Evolutionary conservation across 1,140 invertebrate species (phyloP), one percentile per base, ranked within the genome.

Genomic region (Diorhabda elongata): DNA sequence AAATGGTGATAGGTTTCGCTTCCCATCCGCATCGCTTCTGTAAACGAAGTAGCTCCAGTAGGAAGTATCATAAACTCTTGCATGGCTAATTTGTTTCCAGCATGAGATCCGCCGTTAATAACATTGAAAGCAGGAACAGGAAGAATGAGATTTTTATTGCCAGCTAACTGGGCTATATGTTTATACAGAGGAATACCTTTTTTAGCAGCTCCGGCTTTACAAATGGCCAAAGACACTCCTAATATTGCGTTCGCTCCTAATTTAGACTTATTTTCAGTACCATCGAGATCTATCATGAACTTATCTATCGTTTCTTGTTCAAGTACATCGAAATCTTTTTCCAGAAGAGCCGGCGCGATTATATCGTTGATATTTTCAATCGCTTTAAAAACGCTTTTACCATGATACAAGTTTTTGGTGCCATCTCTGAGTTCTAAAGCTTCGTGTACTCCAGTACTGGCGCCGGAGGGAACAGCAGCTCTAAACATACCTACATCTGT

Each of bases 91-190:
- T 98, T 98, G 83, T 99, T 99, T 70, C 97, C 98, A 80, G 98
- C 98, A 82, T 99, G 98, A 65, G 94, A 97, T 58, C 98, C 98
- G 73, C 98, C 98, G 81, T 99, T 99, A 82, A 99, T 99, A 9
- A 99, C 97, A 82, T 99, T 99, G 82, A 99, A 98, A 56, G 97
- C 95, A 69, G 98, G 98, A 4, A 96, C 93, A 6, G 98, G 98
- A 59, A 99, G 84, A 68, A 98, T 91, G 73, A 98, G 93, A 6
- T 97, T 85, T 66, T 84, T 88, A 78, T 96, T 97, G 74, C 95
- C 96, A 78, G 97, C 92, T 74, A 99, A 86, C 74, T 98, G 92
- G 72, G 96, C 95, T 77, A 98, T 90, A 80, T 98, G 93, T 78
- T 91, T 90, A 81, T 85, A 90, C 58, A 98, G 85, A 9, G 96